phyloP scores from a whole-genome alignment of 2,888 invertebrate genomes.

The Drosophila yooni region DNA sequence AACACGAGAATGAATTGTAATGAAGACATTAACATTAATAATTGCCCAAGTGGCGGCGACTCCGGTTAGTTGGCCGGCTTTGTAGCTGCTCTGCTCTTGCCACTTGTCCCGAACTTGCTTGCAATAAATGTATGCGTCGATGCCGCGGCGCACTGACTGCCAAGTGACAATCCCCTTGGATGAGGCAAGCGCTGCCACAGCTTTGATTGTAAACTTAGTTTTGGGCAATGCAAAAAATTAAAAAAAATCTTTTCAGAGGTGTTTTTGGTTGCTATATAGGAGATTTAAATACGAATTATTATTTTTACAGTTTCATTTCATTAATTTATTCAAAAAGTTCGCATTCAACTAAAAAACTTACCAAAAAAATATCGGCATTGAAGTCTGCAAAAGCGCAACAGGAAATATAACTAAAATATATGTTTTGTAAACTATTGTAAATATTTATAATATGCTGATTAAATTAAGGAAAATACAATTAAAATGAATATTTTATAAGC shows the following conservation, averaged over 20 bases:
- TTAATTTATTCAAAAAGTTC: not conserved
- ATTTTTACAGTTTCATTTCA: not conserved
- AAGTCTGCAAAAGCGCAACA: not conserved
- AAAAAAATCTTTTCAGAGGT: not conserved
- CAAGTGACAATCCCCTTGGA: constrained; percentile 6
- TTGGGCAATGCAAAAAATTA: not conserved
- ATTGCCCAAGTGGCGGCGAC: constrained; percentile 52
- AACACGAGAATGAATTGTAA: constrained; percentile 67
- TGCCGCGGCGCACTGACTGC: constrained; percentile 6
- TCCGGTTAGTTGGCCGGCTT: not conserved
- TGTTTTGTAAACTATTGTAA: not conserved
- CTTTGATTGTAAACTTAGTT: not conserved
- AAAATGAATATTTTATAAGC: not conserved
- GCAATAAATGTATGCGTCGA: constrained; percentile 39
- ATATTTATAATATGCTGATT: not conserved
- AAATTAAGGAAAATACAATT: not conserved
- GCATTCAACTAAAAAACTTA: not conserved
- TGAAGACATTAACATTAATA: constrained; percentile 79
- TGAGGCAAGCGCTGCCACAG: not conserved
- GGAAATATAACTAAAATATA: not conserved
- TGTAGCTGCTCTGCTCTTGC: not conserved
- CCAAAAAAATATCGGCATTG: not conserved
- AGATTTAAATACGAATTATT: not conserved
- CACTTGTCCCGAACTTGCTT: constrained; percentile 32
- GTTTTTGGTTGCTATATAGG: not conserved